Evolutionary conservation across 64 coral and sea anemone genomes (phyloP).

Genomic region (Montipora sp.): DNA sequence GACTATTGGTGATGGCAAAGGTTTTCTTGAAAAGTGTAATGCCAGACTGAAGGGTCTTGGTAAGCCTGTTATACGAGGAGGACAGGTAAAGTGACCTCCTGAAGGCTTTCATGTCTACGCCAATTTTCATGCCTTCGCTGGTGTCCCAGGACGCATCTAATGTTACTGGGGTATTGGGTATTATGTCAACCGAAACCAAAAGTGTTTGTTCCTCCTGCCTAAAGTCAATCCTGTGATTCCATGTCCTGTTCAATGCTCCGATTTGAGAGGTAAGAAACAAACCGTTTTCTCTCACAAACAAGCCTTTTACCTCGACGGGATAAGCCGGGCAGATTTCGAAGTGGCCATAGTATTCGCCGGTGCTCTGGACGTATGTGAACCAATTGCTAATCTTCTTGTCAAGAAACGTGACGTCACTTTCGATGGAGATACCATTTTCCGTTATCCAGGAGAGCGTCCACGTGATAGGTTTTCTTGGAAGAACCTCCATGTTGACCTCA

Average conservation of each 20-base stretch:
- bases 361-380: constrained; percentile 51
- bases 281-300: constrained; percentile 55
- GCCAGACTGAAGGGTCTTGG: constrained; percentile 68
- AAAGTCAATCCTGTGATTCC: constrained; percentile 80
- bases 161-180: constrained; percentile 65
- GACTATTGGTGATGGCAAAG: constrained; percentile 62
- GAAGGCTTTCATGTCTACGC: constrained; percentile 70
- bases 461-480: constrained; percentile 61
- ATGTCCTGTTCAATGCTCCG: constrained; percentile 78
- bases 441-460: constrained; percentile 66
- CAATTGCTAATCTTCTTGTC: constrained; percentile 67
- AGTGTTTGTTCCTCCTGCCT: constrained; percentile 46
- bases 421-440: constrained; percentile 52
- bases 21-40: constrained; percentile 77
- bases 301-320: constrained; percentile 66
- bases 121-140: constrained; percentile 76
- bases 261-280: constrained; percentile 54
- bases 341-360: constrained; percentile 63
- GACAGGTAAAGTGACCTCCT: constrained; percentile 71
- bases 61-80: constrained; percentile 60
- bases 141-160: constrained; percentile 76
- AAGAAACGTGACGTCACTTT: constrained; percentile 22
- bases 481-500: constrained; percentile 39
- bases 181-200: constrained; percentile 72
- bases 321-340: constrained; percentile 65